phyloP scores from a whole-genome alignment of 2,888 invertebrate genomes.

The Plebejus argus region DNA sequence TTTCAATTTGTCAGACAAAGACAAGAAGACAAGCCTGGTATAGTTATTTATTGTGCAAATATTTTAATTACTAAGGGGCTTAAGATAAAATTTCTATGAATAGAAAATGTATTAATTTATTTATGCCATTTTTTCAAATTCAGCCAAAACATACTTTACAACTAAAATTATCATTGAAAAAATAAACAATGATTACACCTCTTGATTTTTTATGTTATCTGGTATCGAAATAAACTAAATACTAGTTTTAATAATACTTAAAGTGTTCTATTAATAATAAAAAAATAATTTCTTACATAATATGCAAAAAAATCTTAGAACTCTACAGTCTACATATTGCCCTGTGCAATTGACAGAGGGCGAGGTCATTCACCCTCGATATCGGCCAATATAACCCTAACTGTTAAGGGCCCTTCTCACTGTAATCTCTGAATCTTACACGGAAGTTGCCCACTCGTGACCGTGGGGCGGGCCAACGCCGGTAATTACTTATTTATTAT shows the following conservation, averaged over 20 bases:
- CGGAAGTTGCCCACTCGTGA: conserved; percentile 44
- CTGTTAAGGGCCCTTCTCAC: conserved; percentile 55
- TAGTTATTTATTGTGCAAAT: too few relatives aligned
- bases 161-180: too few relatives aligned
- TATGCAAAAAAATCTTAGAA: neutral
- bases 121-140: neutral
- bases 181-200: too few relatives aligned
- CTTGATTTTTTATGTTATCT: too few relatives aligned
- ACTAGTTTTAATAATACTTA: too few relatives aligned
- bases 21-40: too few relatives aligned
- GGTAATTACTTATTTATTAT: conserved; percentile 43
- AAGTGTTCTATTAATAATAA: neutral
- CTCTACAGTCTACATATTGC: conserved; percentile 36
- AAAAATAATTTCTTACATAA: neutral
- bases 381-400: conserved; percentile 55
- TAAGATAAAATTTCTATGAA: neutral
- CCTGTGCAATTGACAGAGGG: conserved; percentile 53
- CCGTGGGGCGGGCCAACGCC: conserved; percentile 40
- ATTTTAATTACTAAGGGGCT: too few relatives aligned
- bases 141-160: too few relatives aligned
- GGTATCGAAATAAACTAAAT: too few relatives aligned
- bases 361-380: conserved; percentile 54
- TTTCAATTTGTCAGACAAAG: too few relatives aligned
- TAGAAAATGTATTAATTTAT: neutral
- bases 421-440: conserved; percentile 53